These are phyloP conservation scores for Tortrix viridana DNA, from an alignment of 2,888 invertebrate genomes.

Conservation along the genomic window DNA sequence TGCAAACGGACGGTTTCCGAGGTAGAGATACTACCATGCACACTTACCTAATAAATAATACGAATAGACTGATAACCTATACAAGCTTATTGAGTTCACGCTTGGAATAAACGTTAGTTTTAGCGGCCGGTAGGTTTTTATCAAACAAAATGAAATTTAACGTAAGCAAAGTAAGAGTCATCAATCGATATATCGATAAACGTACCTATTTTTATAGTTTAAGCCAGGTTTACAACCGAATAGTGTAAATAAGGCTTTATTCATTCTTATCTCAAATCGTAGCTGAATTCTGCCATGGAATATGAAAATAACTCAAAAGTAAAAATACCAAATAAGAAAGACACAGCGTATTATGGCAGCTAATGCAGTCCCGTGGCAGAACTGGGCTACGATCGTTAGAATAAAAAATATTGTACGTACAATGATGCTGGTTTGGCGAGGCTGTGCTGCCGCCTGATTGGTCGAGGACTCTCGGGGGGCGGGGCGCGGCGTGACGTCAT, in stretches of 20 bases:
- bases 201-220: too few relatives aligned
- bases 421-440: conserved; percentile 68
- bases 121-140: background rate
- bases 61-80: background rate
- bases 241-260: background rate
- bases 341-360: conserved; percentile 5
- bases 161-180: conserved; percentile 4
- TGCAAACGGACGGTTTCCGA: conserved; percentile 57
- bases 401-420: conserved; percentile 60
- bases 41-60: conserved; percentile 38
- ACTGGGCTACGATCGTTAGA: conserved; percentile 21
- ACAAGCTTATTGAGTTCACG: background rate
- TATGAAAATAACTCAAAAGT: background rate
- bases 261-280: conserved; percentile 5
- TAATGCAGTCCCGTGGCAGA: conserved; percentile 20
- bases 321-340: conserved; percentile 21
- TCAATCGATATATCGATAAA: background rate
- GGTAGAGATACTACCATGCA: conserved; percentile 48
- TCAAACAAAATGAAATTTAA: background rate
- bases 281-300: conserved; percentile 6
- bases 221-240: background rate
- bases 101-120: background rate
- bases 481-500: conserved; percentile 56
- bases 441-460: conserved; percentile 61
- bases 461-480: conserved; percentile 69